phyloP scores from a whole-genome alignment of 2,113 vertebrate species.

The Oreochromis niloticus region DNA sequence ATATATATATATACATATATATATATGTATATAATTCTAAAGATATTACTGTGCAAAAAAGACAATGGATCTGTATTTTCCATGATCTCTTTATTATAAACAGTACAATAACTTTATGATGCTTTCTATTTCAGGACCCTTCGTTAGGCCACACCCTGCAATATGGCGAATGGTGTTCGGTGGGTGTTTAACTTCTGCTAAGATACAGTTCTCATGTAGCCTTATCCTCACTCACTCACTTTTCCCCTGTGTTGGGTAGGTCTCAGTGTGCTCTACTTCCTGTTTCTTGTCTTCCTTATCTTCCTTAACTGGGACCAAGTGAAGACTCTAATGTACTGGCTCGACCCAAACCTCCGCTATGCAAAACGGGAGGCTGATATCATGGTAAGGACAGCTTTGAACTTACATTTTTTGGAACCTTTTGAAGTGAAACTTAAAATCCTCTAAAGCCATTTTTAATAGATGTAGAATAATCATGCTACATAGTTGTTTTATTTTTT shows the following conservation, averaged over 20 bases:
- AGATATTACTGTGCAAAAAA: background rate
- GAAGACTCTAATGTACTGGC: constrained; percentile 92
- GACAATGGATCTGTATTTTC: background rate
- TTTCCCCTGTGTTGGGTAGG: constrained; percentile 65
- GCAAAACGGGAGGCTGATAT: constrained; percentile 89
- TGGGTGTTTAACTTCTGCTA: constrained; percentile 61
- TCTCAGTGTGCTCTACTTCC: constrained; percentile 94
- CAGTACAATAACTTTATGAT: background rate
- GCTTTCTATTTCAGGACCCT: constrained; percentile 77
- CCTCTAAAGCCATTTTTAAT: background rate
- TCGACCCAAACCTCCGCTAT: constrained; percentile 91
- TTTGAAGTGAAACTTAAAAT: background rate
- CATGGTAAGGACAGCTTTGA: constrained; percentile 75
- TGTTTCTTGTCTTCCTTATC: constrained; percentile 90
- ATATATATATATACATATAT: background rate
- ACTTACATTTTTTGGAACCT: background rate
- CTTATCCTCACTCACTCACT: background rate
- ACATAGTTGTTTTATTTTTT: background rate
- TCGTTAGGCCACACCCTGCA: constrained; percentile 90
- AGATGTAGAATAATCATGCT: background rate
- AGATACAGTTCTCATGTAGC: background rate
- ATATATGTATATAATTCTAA: background rate
- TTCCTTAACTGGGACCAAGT: constrained; percentile 96
- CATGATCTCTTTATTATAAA: background rate
- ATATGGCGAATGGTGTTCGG: constrained; percentile 97